Percentiles rank a stretch among this genome's conserved stretches.
Evolutionary conservation across 2,888 invertebrate genomes (phyloP).

Genomic region (Synanthedon andrenaeformis): DNA sequence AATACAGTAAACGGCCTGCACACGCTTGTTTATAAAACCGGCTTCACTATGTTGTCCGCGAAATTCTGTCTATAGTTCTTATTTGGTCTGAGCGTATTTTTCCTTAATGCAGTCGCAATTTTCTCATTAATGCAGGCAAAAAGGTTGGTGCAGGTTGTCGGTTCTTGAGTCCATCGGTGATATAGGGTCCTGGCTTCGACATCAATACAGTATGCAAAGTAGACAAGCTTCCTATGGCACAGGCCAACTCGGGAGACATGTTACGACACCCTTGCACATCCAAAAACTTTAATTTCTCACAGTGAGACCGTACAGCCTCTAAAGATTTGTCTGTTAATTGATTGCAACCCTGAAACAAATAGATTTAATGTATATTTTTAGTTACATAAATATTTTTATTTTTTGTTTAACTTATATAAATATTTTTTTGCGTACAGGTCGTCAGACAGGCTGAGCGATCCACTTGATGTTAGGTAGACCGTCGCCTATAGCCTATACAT

Average conservation of each 20-base stretch:
- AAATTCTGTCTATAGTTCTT: no score
- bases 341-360: slow-evolving; percentile 71
- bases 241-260: slow-evolving; percentile 57
- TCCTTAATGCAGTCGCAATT: slow-evolving; percentile 41
- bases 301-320: slow-evolving; percentile 56
- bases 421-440: neutral
- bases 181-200: slow-evolving; percentile 58
- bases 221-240: slow-evolving; percentile 41
- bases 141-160: slow-evolving; percentile 48
- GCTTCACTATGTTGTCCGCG: no score
- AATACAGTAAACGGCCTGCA: no score
- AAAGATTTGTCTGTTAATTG: slow-evolving; percentile 71
- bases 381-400: no score
- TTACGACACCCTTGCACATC: slow-evolving; percentile 70
- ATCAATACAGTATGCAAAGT: slow-evolving; percentile 58
- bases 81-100: neutral
- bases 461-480: no score
- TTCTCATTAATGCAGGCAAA: slow-evolving; percentile 48
- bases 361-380: no score
- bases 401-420: neutral
- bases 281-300: slow-evolving; percentile 65
- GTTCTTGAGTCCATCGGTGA: slow-evolving; percentile 46
- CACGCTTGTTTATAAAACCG: no score
- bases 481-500: no score
- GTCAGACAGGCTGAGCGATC: no score